Conservation (phyloP, 1,140 invertebrate species). For the Drosophila sproati region DNA sequence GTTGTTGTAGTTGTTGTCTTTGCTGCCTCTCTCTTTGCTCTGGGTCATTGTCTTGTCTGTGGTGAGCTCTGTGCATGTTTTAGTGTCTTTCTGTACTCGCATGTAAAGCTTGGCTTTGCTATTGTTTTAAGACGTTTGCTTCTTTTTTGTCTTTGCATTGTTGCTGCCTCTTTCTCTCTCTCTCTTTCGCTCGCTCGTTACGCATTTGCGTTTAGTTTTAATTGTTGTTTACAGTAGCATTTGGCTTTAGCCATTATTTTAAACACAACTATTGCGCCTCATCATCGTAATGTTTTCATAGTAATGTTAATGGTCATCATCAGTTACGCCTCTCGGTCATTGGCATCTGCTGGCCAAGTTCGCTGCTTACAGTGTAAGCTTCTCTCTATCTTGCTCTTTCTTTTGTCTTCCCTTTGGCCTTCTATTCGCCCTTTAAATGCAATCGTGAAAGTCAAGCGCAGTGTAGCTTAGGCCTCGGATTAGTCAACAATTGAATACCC, state of each 20-base stretch:
- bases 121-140: constrained; percentile 15
- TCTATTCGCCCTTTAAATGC: constrained; percentile 49
- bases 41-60: constrained; percentile 69
- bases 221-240: constrained; percentile 73
- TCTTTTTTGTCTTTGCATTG: constrained; percentile 11
- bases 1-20: constrained; percentile 8
- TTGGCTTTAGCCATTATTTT: constrained; percentile 65
- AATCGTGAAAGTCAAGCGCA: constrained; percentile 51
- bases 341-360: constrained; percentile 38
- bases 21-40: constrained; percentile 36
- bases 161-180: constrained; percentile 18
- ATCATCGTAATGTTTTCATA: constrained; percentile 38
- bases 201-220: constrained; percentile 73
- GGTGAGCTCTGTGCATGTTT: background rate
- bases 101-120: constrained; percentile 10
- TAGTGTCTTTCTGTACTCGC: constrained; percentile 4
- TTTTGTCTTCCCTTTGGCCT: background rate
- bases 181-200: constrained; percentile 43
- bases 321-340: constrained; percentile 61
- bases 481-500: constrained; percentile 17
- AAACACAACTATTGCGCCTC: constrained; percentile 57
- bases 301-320: constrained; percentile 44
- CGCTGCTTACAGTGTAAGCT: constrained; percentile 20
- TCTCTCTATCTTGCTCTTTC: constrained; percentile 20
- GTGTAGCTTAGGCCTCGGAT: constrained; percentile 20